Evolutionary conservation across 1,140 invertebrate species (phyloP), one percentile per base, ranked within the genome.

Genomic region (Lepidurus apus): DNA sequence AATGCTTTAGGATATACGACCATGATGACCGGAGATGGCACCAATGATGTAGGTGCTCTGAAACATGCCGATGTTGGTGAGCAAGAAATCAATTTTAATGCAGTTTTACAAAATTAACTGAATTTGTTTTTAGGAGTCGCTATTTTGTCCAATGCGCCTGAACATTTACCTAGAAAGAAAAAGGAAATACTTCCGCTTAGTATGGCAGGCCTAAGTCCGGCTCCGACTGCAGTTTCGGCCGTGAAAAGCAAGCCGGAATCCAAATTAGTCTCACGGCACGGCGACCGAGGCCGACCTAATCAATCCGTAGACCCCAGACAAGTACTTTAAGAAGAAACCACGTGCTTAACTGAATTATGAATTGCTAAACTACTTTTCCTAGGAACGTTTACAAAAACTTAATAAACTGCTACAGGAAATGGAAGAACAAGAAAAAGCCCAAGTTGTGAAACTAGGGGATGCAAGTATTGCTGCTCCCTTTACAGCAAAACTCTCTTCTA

Each of bases 11-110:
- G 98, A 26, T 97, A 91, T 83, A 89, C 89, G 4, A 98, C 97
- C 0, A 85, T 99, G 0, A 99, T 99, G 98, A 99, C 98, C 85
- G 98, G 98, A n/a, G 98, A 99, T 88, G 98, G 98, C 80, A 99
- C 98, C 1, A 99, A 99, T 87, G 98, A 99, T 88, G 98, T 99
- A 42, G 98, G 98, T n/a, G 98, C 98, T 34, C 87, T 99, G 10
- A 99, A 99, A 89, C 98, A 99, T 87, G 96, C 98, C 47, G 91
- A 98, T 87, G 95, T 98, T 84, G 96, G 95, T 91, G 81, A 82
- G 80, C n/a, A 7, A n/a, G 53, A n/a, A 21, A 17, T 7, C 1
- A n/a, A 1, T 78, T 26, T 76, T 21, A 45, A 44, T 24, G 80
- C 80, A 5, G 43, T 75, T 42, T 43, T 80, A 65, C 21, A 42